Evolutionary conservation across 1,140 invertebrate genomes (phyloP).

Genomic region (Magallana ariakensis): DNA sequence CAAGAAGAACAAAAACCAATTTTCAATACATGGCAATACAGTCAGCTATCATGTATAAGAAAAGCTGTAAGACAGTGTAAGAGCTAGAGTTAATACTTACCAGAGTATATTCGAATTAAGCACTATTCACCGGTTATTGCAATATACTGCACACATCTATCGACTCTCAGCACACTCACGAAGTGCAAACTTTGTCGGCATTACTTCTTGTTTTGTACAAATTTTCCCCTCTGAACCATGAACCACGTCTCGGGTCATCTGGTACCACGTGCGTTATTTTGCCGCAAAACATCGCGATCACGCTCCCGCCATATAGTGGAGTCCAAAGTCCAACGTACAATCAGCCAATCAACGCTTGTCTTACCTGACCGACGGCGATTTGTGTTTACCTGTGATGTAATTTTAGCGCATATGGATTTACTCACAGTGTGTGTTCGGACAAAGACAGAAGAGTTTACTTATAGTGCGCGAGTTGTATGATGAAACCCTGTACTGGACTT

Average conservation of each 20-base stretch:
- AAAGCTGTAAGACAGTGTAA: too few relatives aligned
- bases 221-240: not conserved
- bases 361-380: not conserved
- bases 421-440: too few relatives aligned
- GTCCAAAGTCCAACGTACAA: not conserved
- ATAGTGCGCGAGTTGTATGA: not conserved
- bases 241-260: constrained; percentile 4
- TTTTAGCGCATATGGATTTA: too few relatives aligned
- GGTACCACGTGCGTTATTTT: not conserved
- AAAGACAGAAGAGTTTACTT: not conserved
- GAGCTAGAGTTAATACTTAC: too few relatives aligned
- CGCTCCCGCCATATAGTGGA: not conserved
- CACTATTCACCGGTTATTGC: too few relatives aligned
- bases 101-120: too few relatives aligned
- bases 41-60: too few relatives aligned
- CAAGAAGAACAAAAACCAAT: too few relatives aligned
- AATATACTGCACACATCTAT: not conserved
- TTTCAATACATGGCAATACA: too few relatives aligned
- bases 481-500: not conserved
- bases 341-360: not conserved
- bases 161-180: not conserved
- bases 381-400: constrained; percentile 1
- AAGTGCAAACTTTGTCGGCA: not conserved
- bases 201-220: constrained; percentile 6
- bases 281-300: constrained; percentile 4